phyloP scores from a whole-genome alignment of 2,888 invertebrate species.

The Norana najaformis region DNA sequence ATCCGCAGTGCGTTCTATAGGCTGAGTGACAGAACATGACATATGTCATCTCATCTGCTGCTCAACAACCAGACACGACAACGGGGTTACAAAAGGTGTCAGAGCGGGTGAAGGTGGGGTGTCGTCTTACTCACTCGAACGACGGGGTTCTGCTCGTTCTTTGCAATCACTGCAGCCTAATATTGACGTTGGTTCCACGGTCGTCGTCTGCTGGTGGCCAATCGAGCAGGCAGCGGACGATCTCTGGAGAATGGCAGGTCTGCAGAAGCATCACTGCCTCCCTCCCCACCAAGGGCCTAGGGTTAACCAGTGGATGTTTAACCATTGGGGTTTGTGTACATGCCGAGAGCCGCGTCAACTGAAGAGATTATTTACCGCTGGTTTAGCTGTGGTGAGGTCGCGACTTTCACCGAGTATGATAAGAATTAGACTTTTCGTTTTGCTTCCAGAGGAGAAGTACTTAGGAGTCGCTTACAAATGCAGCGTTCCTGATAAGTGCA shows the following conservation, averaged over 20 bases:
- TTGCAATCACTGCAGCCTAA: neutral
- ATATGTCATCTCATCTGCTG: neutral
- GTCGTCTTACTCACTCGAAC: neutral
- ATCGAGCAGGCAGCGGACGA: neutral
- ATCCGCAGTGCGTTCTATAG: neutral
- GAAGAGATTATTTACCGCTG: neutral
- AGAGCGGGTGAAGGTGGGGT: slow-evolving; percentile 13
- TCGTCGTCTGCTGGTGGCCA: neutral
- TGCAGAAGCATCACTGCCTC: neutral
- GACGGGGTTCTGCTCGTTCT: neutral
- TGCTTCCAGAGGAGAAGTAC: too few species aligned
- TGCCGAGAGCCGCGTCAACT: neutral
- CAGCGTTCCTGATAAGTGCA: neutral
- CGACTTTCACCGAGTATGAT: neutral
- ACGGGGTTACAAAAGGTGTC: slow-evolving; percentile 8
- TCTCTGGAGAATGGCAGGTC: neutral
- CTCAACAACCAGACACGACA: neutral
- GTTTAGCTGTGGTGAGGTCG: neutral
- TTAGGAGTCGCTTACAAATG: too few species aligned
- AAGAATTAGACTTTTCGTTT: neutral
- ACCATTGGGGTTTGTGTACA: slow-evolving; percentile 1
- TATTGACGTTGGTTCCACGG: neutral
- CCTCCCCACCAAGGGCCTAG: neutral
- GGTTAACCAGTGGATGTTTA: neutral
- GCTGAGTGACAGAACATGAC: neutral